A percentile compares a stretch with the other conserved stretches of the same genome.
Conservation (phyloP, 2,888 invertebrate genomes). For the Ophion ventricosus region DNA sequence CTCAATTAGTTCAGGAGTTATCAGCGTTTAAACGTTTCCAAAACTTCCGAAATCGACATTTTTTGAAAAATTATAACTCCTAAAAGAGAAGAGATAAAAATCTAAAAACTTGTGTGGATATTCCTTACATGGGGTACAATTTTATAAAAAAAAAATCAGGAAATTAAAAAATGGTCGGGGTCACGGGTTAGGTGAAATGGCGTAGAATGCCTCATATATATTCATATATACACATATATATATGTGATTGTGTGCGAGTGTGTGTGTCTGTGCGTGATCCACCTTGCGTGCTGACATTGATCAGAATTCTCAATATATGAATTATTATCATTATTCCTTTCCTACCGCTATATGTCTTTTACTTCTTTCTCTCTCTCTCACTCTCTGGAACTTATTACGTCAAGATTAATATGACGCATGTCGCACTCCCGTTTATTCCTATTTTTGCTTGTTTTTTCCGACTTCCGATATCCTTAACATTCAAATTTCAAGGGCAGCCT, state of each 20-base stretch:
- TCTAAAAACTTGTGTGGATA: no score
- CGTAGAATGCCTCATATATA: no score
- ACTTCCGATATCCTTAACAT: conserved; percentile 45
- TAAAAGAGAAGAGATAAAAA: no score
- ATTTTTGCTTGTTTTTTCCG: neutral
- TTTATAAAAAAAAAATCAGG: no score
- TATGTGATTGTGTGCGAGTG: neutral
- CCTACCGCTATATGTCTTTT: conserved; percentile 3
- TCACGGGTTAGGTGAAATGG: no score
- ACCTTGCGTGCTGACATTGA: conserved; percentile 27
- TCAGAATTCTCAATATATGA: conserved; percentile 24
- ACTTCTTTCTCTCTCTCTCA: conserved; percentile 18
- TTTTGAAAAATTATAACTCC: no score
- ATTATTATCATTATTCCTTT: conserved; percentile 23
- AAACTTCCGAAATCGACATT: no score
- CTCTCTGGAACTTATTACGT: neutral
- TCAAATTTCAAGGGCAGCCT: conserved; percentile 47
- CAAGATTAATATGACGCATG: neutral
- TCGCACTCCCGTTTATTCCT: neutral
- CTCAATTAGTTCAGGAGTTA: no score
- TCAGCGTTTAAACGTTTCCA: no score
- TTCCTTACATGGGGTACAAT: no score
- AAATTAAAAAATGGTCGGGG: no score
- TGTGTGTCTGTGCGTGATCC: neutral
- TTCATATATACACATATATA: no score